phyloP scores from a whole-genome alignment of 1,140 invertebrate genomes.

The Polypedilum vanderplanki region DNA sequence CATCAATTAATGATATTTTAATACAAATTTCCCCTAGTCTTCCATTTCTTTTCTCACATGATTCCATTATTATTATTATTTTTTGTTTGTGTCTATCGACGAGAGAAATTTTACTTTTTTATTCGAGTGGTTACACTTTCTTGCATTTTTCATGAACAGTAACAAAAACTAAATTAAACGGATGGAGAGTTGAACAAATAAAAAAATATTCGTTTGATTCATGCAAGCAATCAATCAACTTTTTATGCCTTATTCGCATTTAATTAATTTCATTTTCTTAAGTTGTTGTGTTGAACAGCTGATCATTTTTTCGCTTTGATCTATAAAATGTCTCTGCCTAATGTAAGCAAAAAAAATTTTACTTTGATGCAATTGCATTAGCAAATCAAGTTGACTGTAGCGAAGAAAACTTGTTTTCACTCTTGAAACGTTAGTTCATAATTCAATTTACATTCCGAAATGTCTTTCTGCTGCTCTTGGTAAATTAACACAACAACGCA shows the following conservation, averaged over 20 bases:
- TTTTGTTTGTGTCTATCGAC: too few relatives aligned
- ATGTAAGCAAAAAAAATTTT: too few relatives aligned
- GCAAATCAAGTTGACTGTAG: background rate
- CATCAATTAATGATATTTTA: too few relatives aligned
- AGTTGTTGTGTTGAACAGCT: background rate
- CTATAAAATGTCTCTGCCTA: too few relatives aligned
- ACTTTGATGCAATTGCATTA: too few relatives aligned
- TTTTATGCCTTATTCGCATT: background rate
- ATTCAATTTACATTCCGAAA: background rate
- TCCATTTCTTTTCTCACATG: too few relatives aligned
- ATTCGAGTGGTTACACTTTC: background rate
- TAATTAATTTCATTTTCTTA: conserved; percentile 9
- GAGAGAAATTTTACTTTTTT: conserved; percentile 1
- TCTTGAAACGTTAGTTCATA: background rate
- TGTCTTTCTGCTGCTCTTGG: background rate
- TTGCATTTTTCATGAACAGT: background rate
- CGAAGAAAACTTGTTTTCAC: background rate
- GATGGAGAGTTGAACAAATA: too few relatives aligned
- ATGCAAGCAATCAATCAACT: background rate
- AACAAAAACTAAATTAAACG: too few relatives aligned
- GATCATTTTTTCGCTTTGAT: background rate
- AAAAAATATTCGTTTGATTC: background rate
- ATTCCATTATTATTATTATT: too few relatives aligned
- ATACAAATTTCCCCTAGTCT: too few relatives aligned
- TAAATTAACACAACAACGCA: conserved; percentile 5